These are phyloP conservation scores for Subanguina moxae DNA, from an alignment of 1,140 invertebrate genomes.

Conservation along the genomic window DNA sequence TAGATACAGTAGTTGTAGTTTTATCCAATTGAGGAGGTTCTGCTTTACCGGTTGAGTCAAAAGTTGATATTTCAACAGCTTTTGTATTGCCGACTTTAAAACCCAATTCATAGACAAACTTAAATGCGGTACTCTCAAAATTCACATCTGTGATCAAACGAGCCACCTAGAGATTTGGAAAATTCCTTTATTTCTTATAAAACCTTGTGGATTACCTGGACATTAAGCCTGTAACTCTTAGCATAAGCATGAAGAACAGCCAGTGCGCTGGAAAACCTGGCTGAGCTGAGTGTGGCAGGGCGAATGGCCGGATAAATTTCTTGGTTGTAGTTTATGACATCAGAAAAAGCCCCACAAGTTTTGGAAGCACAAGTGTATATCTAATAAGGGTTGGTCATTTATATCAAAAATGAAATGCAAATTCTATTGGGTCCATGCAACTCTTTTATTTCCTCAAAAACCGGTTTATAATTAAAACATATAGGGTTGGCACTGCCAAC, in stretches of 20 bases:
- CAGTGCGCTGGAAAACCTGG: neutral
- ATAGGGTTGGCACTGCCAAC: too few relatives aligned
- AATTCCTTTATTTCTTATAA: too few relatives aligned
- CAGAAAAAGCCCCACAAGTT: too few relatives aligned
- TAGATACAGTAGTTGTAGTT: too few relatives aligned
- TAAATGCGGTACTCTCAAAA: neutral
- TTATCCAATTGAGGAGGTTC: too few relatives aligned
- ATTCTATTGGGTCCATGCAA: too few relatives aligned
- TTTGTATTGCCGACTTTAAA: neutral
- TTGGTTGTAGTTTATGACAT: neutral
- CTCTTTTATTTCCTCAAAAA: too few relatives aligned
- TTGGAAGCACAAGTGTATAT: too few relatives aligned
- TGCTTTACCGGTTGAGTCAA: neutral
- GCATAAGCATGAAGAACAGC: neutral
- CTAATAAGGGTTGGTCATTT: too few relatives aligned
- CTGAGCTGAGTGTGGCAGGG: neutral
- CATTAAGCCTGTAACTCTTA: neutral
- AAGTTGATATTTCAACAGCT: slow-evolving; percentile 2
- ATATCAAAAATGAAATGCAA: too few relatives aligned
- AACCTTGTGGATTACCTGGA: neutral
- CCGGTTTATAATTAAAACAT: too few relatives aligned
- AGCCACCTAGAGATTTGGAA: too few relatives aligned
- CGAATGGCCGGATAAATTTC: neutral
- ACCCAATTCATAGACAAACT: neutral
- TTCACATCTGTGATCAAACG: neutral